Evolutionary conservation across 1,140 invertebrate genomes (phyloP), one percentile per base, ranked within the genome.

Genomic region (Nomia melanderi): DNA sequence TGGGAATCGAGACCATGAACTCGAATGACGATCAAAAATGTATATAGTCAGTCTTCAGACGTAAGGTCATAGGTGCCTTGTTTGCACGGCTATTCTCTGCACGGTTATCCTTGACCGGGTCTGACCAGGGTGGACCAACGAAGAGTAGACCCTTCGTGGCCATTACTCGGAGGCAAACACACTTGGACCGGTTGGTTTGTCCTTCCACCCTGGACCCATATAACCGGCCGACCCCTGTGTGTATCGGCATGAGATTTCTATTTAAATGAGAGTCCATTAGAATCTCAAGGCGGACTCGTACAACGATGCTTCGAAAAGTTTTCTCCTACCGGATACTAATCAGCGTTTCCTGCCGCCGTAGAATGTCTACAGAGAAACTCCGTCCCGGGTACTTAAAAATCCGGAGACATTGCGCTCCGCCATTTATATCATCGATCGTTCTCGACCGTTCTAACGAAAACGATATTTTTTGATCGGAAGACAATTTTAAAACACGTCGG

Each of bases 131-230:
- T 73, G 78, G 82, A 62, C 78, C 60, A 82, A 69, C 66, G 73
- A 53, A 75, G 84, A 86, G 86, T 88, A 87, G 87, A 88, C 90
- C 87, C 85, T 89, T 79, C 86, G 84, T 88, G 87, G 89, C 90
- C 91, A 92, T 92, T 92, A 92, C 92, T 92, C 80, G 90, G 87
- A 91, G 82, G 92, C 92, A 92, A 92, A 92, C 91, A 92, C 88
- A 91, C 91, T 91, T 91, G 87, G 90, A 89, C 89, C 88, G 14
- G 88, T 90, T 88, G 88, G 88, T 82, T 78, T 72, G 74, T 84
- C 85, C 81, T 85, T 84, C 81, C 78, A 81, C 73, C 69, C 57
- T 71, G 77, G 85, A 31, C 77, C 64, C 83, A 81, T 86, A 75
- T 85, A 82, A 77, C 79, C 67, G 83, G 75, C 78, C 71, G 62